Evolutionary conservation across 2,797 vertebrate genomes (phyloP).

Genomic region (Scolopax bukidnonensis): DNA sequence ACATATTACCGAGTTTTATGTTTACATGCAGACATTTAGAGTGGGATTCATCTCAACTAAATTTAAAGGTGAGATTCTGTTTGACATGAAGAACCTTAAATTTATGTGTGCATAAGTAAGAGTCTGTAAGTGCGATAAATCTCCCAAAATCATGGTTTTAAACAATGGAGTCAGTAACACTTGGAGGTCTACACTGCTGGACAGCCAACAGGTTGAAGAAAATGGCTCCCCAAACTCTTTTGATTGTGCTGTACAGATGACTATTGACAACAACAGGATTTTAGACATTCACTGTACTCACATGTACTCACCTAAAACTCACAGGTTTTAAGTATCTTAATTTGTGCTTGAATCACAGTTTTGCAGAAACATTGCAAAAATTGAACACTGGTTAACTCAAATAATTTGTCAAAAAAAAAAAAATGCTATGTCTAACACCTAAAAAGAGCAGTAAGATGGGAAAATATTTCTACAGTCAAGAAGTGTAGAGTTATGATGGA

Average conservation of each 20-base stretch:
- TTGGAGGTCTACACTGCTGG: neutral
- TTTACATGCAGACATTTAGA: neutral
- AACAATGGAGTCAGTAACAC: neutral
- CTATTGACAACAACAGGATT: neutral
- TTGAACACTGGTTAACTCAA: neutral
- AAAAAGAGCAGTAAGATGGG: neutral
- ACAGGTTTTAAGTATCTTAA: neutral
- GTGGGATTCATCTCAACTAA: neutral
- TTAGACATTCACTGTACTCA: neutral
- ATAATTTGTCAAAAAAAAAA: neutral
- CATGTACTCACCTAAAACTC: neutral
- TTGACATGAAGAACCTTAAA: neutral
- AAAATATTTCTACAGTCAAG: neutral
- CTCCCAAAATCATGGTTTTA: fast-evolving
- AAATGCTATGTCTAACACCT: fast-evolving
- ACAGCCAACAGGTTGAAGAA: neutral
- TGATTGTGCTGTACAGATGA: neutral
- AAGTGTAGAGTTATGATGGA: too few species aligned
- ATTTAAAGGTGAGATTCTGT: neutral
- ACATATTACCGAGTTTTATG: neutral
- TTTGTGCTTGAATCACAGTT: neutral
- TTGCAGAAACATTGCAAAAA: neutral
- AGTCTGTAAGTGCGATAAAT: neutral
- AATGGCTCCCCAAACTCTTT: neutral
- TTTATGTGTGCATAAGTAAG: neutral